Evolutionary conservation across 2,888 invertebrate species (phyloP).

Genomic region (Eremobia ochroleuca): DNA sequence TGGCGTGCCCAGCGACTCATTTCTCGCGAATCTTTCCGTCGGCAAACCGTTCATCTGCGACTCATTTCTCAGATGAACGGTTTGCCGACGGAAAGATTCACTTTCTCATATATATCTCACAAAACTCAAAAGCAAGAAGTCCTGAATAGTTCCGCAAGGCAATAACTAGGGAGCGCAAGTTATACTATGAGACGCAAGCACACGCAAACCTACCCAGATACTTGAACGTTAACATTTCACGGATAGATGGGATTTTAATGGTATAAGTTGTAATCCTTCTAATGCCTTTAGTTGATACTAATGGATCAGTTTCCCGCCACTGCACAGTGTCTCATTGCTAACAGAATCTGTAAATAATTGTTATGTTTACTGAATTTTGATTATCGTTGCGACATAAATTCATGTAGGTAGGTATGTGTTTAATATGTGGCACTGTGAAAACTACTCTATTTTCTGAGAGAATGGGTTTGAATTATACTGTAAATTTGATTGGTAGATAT

Average conservation of each 20-base stretch:
- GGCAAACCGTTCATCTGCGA: too few relatives aligned
- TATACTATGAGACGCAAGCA: constrained; percentile 33
- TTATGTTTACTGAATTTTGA: constrained; percentile 50
- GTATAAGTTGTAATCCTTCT: constrained; percentile 81
- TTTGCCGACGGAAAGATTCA: too few relatives aligned
- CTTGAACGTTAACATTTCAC: constrained; percentile 70
- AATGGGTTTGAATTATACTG: constrained; percentile 8
- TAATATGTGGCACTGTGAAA: constrained; percentile 2
- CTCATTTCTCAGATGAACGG: too few relatives aligned
- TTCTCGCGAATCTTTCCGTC: too few relatives aligned
- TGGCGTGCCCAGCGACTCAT: too few relatives aligned
- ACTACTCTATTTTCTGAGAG: background rate
- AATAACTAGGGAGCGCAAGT: background rate
- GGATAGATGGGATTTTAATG: constrained; percentile 83
- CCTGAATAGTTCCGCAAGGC: background rate
- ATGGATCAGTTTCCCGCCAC: constrained; percentile 74
- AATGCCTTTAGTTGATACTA: constrained; percentile 82
- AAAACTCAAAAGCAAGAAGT: constrained; percentile 14
- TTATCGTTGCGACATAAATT: constrained; percentile 15
- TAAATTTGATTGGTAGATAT: background rate
- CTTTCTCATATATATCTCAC: background rate
- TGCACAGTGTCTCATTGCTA: constrained; percentile 57
- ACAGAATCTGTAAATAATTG: constrained; percentile 61
- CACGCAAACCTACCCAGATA: constrained; percentile 65
- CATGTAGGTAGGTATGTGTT: too few relatives aligned